These are phyloP conservation scores for Sebastiscus tertius DNA, from an alignment of 2,797 vertebrate species.

Conservation along the genomic window DNA sequence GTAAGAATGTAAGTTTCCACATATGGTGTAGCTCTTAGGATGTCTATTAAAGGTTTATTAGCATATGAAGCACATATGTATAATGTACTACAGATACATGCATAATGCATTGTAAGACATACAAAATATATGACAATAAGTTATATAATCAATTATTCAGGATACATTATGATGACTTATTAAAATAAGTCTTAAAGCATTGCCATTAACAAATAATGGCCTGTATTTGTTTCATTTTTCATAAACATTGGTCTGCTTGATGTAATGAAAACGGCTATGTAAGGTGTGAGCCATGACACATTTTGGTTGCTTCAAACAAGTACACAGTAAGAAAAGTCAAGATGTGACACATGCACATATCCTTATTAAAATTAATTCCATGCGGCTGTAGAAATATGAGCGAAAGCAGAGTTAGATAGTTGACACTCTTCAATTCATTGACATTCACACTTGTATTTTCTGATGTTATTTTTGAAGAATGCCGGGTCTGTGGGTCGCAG, in stretches of 20 bases:
- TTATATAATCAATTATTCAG: background rate
- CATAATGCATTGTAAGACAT: background rate
- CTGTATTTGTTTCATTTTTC: background rate
- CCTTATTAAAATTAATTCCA: background rate
- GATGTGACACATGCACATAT: background rate
- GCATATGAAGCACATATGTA: background rate
- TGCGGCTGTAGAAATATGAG: background rate
- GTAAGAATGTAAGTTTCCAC: background rate
- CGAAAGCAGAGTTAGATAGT: background rate
- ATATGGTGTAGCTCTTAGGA: background rate
- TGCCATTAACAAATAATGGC: background rate
- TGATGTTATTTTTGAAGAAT: slow-evolving; percentile 10
- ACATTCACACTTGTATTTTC: background rate
- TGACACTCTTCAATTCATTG: background rate
- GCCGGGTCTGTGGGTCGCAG: background rate
- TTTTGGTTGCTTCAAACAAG: background rate
- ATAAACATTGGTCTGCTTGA: background rate
- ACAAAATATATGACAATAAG: background rate
- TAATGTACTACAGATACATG: background rate
- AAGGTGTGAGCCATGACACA: background rate
- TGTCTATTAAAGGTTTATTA: background rate
- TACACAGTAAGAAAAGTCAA: background rate
- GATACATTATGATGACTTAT: background rate
- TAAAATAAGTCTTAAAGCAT: background rate
- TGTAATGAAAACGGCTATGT: background rate